Conservation (phyloP, 2,797 vertebrate genomes). For the Squalus acanthias region DNA sequence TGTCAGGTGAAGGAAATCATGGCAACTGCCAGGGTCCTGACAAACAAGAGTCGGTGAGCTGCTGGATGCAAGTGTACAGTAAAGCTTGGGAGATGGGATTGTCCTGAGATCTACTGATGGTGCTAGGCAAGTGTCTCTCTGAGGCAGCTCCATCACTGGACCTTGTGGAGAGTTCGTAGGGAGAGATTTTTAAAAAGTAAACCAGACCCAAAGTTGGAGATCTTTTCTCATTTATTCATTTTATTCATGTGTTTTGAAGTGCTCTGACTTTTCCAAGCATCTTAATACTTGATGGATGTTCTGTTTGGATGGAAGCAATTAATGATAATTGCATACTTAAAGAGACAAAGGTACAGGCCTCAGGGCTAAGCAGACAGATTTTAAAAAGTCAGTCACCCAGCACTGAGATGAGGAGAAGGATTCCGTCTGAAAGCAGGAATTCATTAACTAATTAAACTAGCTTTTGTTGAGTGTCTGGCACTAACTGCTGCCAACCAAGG, state of each 20-base stretch:
- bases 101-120: background rate
- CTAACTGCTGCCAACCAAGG: background rate
- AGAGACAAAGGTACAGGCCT: background rate
- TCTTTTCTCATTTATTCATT: background rate
- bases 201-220: background rate
- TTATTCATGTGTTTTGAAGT: background rate
- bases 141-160: background rate
- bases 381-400: background rate
- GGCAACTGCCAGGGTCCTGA: no score
- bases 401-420: background rate
- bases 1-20: background rate
- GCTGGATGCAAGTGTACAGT: background rate
- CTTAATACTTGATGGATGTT: background rate
- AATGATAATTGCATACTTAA: background rate
- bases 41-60: background rate
- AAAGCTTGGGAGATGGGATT: background rate
- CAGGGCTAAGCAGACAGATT: background rate
- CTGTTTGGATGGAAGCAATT: background rate
- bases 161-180: background rate
- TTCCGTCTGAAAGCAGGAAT: background rate
- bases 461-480: background rate
- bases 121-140: background rate
- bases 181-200: background rate
- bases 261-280: background rate
- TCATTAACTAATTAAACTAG: background rate